These are phyloP conservation scores for Parapsyche elsis DNA, from an alignment of 1,140 invertebrate species.

Conservation along the genomic window DNA sequence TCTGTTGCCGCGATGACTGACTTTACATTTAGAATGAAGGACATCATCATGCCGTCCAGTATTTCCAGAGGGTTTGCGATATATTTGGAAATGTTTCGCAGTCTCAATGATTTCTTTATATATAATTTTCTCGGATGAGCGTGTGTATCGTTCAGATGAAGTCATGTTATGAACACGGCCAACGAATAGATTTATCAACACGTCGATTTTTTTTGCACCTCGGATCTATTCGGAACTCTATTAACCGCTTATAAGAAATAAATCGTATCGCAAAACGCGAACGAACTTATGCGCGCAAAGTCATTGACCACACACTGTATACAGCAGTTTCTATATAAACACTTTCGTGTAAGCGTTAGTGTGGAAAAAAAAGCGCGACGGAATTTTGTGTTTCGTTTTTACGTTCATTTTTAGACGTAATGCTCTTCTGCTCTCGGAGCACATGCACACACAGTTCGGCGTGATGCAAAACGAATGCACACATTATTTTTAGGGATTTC, in stretches of 20 bases:
- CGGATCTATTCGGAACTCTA: constrained; percentile 6
- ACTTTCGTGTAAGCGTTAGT: not conserved
- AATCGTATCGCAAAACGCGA: not conserved
- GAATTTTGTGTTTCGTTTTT: constrained; percentile 13
- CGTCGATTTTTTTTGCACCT: constrained; percentile 1
- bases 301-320: constrained; percentile 5
- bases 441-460: not conserved
- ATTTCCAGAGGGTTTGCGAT: not conserved
- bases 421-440: not conserved
- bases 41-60: not conserved
- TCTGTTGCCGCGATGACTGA: constrained; percentile 7
- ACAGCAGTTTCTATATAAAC: not conserved
- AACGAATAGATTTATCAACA: constrained; percentile 18
- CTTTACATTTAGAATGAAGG: constrained; percentile 17
- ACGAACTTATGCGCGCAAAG: not conserved
- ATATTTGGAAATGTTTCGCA: constrained; percentile 1
- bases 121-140: not conserved
- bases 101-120: not conserved
- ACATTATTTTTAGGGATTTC: constrained; percentile 53
- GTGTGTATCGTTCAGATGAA: not conserved
- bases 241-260: constrained; percentile 13
- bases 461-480: constrained; percentile 22
- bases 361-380: constrained; percentile 7
- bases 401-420: constrained; percentile 28
- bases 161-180: constrained; percentile 4